Evolutionary conservation across 2,797 vertebrate genomes (phyloP), one percentile per base, ranked within the genome.

Genomic region (Chiloscyllium punctatum): DNA sequence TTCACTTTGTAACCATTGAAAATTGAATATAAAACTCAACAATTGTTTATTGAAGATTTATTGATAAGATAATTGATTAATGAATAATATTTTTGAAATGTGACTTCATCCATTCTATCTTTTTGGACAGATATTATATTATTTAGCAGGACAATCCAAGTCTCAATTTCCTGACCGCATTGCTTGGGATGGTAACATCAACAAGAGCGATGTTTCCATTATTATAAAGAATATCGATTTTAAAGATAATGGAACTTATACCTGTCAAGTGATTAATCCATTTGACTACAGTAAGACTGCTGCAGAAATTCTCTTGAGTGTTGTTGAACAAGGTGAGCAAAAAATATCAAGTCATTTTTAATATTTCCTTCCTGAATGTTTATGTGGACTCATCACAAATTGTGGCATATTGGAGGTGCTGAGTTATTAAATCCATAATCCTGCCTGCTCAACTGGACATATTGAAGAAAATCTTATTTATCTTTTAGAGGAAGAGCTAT

Each of bases 161-260:
- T 2, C 90, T 68, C 62, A 11, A 37, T 23, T 94, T 48, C 21
- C 42, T 69, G 37, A 94, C 66, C 66, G 98, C n/a, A 96, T 98
- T 90, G 97, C 97, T 95, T 99, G 99, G 97, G 97, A 98, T 7
- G 99, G 99, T 95, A 98, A 99, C 97, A 97, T 99, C 74, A 99
- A 98, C 97, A 99, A 98, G 97, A 98, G 98, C 96, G 99, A 99
- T 88, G 98, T 97, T 0, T 99, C 99, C 0, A 98, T 99, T 96
- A 98, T 97, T 95, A 98, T 99, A 96, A 97, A 97, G 57, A 98
- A 98, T 13, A 98, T 98, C 96, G 98, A 98, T 96, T 99, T 99
- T 96, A 98, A 96, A 8, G 99, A 99, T 98, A 99, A 99, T 11
- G 99, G 99, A 87, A 99, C 99, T 62, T 99, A 98, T 96, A 97